Evolutionary conservation across 1,140 invertebrate species (phyloP).

Genomic region (Meloidogyne chitwoodi): DNA sequence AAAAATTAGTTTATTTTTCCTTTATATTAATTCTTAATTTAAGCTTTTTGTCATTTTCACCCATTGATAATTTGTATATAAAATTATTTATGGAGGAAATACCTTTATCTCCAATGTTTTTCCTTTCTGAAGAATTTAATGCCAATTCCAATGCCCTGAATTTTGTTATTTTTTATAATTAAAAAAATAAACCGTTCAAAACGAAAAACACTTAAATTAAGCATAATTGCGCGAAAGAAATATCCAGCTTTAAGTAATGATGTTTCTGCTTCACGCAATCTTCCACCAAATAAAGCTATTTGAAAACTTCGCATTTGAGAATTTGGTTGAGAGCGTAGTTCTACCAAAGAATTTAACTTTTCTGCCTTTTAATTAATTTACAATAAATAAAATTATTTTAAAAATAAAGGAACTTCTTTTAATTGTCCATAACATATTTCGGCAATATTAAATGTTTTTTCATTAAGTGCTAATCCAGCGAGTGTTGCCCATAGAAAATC

Average conservation of each 20-base stretch:
- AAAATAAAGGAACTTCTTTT: too few species aligned
- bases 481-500: constrained; percentile 82
- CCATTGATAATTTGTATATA: too few species aligned
- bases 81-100: background rate
- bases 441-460: constrained; percentile 74
- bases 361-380: constrained; percentile 67
- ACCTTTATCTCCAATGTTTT: background rate
- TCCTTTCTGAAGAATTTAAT: constrained; percentile 64
- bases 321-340: constrained; percentile 70
- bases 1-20: too few species aligned
- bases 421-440: constrained; percentile 90
- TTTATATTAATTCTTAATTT: too few species aligned
- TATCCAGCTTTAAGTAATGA: constrained; percentile 75
- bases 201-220: constrained; percentile 77
- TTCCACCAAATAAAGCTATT: constrained; percentile 75
- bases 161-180: background rate
- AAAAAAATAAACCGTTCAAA: constrained; percentile 71
- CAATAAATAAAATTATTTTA: background rate
- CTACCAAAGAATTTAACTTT: constrained; percentile 82
- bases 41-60: too few species aligned
- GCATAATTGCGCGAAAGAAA: constrained; percentile 72
- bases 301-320: constrained; percentile 72
- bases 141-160: constrained; percentile 77
- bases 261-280: constrained; percentile 75
- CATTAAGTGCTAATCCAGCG: constrained; percentile 77